These are phyloP conservation scores for Lathronympha strigana DNA, from an alignment of 2,888 invertebrate species.

Conservation along the genomic window DNA sequence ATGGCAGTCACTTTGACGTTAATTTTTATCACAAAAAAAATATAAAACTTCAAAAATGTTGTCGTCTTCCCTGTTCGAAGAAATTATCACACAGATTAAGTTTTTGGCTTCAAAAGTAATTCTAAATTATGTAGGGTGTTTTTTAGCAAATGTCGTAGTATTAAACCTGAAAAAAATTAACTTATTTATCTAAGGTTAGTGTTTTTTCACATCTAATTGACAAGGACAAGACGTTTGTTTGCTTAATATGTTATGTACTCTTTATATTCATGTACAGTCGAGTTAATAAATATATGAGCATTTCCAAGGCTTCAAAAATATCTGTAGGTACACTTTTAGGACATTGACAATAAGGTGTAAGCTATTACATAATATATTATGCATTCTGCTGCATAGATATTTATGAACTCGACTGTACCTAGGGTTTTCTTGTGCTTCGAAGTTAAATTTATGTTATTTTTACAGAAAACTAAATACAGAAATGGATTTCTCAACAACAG, in stretches of 20 bases:
- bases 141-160: constrained; percentile 73
- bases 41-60: constrained; percentile 78
- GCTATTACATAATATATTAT: too few relatives aligned
- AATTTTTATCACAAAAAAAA: constrained; percentile 51
- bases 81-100: constrained; percentile 75
- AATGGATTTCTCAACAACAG: constrained; percentile 79
- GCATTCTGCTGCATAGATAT: too few relatives aligned
- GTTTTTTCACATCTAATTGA: constrained; percentile 1
- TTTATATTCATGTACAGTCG: too few relatives aligned
- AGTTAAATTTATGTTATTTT: neutral
- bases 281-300: too few relatives aligned
- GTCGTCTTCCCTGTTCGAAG: constrained; percentile 81
- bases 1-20: constrained; percentile 5
- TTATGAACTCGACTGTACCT: too few relatives aligned
- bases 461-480: constrained; percentile 43
- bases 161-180: constrained; percentile 79
- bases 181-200: constrained; percentile 56
- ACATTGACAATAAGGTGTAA: too few relatives aligned
- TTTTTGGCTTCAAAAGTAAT: constrained; percentile 78
- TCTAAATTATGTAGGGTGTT: constrained; percentile 82
- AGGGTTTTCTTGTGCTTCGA: neutral
- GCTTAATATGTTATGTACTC: too few relatives aligned
- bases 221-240: constrained; percentile 11
- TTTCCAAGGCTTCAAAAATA: too few relatives aligned
- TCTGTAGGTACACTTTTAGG: too few relatives aligned